A percentile compares a stretch with the other conserved stretches of the same genome.
Conservation (phyloP, 2,113 vertebrate genomes). For the Larimichthys polyactis region DNA sequence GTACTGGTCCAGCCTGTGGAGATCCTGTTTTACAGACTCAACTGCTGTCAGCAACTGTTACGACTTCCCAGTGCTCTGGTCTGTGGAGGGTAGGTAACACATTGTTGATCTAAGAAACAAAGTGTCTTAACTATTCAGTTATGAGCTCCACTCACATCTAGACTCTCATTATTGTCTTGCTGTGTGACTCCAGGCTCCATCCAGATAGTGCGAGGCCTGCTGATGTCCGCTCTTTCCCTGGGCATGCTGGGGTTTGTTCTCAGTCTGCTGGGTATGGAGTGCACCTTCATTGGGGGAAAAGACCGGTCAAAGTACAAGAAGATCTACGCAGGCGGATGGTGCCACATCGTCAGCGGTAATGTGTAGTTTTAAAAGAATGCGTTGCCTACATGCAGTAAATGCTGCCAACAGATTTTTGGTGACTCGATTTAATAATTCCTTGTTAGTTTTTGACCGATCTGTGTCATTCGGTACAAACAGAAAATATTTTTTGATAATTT, state of each 20-base stretch:
- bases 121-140: neutral
- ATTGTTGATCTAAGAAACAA: neutral
- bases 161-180: neutral
- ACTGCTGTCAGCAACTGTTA: conserved; percentile 92
- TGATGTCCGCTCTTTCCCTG: conserved; percentile 77
- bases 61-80: conserved; percentile 94
- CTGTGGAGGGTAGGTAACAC: conserved; percentile 89
- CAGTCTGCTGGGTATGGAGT: conserved; percentile 85
- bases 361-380: neutral
- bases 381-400: no score
- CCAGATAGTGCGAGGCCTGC: conserved; percentile 83
- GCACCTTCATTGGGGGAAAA: conserved; percentile 84
- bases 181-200: conserved; percentile 68
- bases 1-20: conserved; percentile 96
- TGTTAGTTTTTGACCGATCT: no score
- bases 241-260: conserved; percentile 84
- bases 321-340: conserved; percentile 74
- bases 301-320: conserved; percentile 79
- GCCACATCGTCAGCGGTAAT: conserved; percentile 80
- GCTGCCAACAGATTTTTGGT: no score
- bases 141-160: neutral
- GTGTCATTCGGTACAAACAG: no score
- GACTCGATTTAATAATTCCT: no score
- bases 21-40: conserved; percentile 92
- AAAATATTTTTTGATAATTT: no score